Percentiles rank a stretch among this genome's conserved stretches.
Conservation (phyloP, 2,888 invertebrate species). For the Trichopoda pennipes region DNA sequence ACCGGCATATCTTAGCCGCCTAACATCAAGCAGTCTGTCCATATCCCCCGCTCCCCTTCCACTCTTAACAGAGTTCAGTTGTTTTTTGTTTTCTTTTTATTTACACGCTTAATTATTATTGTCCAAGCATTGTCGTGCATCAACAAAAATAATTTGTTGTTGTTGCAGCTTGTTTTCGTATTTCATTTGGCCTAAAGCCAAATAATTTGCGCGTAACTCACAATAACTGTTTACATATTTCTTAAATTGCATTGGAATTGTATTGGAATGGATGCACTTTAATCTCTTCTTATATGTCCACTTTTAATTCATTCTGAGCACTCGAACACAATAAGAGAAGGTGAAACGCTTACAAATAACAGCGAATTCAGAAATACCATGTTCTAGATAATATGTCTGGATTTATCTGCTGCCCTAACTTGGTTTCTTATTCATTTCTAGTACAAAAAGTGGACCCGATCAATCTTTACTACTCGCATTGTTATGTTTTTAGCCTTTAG, state of each 20-base stretch:
- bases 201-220: conserved; percentile 54
- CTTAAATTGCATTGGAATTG: background rate
- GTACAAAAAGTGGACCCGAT: no score
- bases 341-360: no score
- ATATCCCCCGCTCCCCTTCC: background rate
- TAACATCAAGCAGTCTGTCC: background rate
- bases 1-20: background rate
- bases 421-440: no score
- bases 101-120: conserved; percentile 79
- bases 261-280: background rate
- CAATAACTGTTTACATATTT: conserved; percentile 3
- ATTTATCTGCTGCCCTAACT: no score
- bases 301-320: background rate
- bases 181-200: conserved; percentile 58
- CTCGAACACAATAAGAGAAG: no score
- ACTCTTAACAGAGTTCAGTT: conserved; percentile 11
- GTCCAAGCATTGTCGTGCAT: conserved; percentile 71
- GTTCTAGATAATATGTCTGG: no score
- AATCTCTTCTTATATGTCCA: background rate
- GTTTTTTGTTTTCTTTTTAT: conserved; percentile 39
- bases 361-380: no score
- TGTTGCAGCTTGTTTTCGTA: conserved; percentile 38
- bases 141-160: conserved; percentile 60
- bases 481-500: no score
- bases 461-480: no score